phyloP scores from a whole-genome alignment of 2,888 invertebrate species.

The Baccha elongata region DNA sequence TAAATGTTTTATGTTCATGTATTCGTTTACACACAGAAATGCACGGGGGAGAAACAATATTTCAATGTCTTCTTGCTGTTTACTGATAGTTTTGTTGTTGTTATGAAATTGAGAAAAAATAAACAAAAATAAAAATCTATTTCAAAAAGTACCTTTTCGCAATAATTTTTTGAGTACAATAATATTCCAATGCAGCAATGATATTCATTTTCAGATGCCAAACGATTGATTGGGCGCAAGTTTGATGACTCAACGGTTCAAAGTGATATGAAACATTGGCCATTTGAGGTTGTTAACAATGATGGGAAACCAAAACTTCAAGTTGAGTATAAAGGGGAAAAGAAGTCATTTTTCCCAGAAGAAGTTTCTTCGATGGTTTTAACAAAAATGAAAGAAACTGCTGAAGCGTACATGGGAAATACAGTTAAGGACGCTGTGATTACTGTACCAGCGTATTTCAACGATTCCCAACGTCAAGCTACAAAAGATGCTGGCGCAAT shows the following conservation, averaged over 20 bases:
- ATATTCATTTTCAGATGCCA: constrained; percentile 87
- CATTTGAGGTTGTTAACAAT: constrained; percentile 93
- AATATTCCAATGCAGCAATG: constrained; percentile 6
- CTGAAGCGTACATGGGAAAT: constrained; percentile 87
- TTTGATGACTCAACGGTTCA: constrained; percentile 95
- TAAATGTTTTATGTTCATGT: constrained; percentile 38
- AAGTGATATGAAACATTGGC: constrained; percentile 97
- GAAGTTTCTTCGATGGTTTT: constrained; percentile 97
- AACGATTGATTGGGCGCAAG: constrained; percentile 96
- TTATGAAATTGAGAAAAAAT: constrained; percentile 27
- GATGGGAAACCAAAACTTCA: constrained; percentile 91
- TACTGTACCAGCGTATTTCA: constrained; percentile 92
- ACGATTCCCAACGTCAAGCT: constrained; percentile 89
- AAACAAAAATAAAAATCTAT: constrained; percentile 14
- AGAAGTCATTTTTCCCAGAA: constrained; percentile 94
- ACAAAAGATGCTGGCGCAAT: constrained; percentile 93
- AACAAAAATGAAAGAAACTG: constrained; percentile 94
- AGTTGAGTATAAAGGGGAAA: constrained; percentile 94
- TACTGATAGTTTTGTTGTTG: constrained; percentile 47
- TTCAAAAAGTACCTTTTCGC: constrained; percentile 41
- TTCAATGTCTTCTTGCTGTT: constrained; percentile 45
- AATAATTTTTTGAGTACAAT: constrained; percentile 23
- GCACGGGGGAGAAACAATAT: constrained; percentile 36
- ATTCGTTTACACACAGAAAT: constrained; percentile 21
- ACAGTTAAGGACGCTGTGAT: constrained; percentile 89